Evolutionary conservation across 2,888 invertebrate species (phyloP).

Genomic region (Eilema depressum): DNA sequence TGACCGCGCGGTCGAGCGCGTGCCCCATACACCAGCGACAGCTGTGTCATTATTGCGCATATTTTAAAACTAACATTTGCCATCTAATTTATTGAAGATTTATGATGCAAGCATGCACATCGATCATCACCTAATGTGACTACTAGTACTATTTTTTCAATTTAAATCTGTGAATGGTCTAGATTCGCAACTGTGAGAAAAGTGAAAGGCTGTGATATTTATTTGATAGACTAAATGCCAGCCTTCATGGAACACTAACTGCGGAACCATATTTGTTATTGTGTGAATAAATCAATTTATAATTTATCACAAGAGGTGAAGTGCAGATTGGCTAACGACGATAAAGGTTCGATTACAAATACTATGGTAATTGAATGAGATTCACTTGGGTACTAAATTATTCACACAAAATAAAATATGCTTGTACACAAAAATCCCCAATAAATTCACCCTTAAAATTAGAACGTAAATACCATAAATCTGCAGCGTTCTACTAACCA

Average conservation of each 20-base stretch:
- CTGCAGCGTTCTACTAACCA: neutral
- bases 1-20: constrained; percentile 54
- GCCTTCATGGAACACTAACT: neutral
- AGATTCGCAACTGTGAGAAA: neutral
- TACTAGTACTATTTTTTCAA: neutral
- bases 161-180: constrained; percentile 6
- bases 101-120: neutral
- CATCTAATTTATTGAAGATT: constrained; percentile 14
- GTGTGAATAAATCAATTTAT: neutral
- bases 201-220: constrained; percentile 27
- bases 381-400: neutral
- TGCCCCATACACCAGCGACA: constrained; percentile 48
- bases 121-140: neutral
- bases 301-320: neutral
- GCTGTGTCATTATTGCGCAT: constrained; percentile 45
- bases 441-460: neutral
- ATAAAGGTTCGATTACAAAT: neutral
- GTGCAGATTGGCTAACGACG: neutral
- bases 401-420: no score
- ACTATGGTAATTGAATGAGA: neutral
- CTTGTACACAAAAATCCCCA: no score
- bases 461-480: neutral
- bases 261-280: neutral
- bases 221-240: constrained; percentile 23
- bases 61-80: constrained; percentile 52